Evolutionary conservation across 1,140 invertebrate species (phyloP).

Genomic region (Brachionus sp.): DNA sequence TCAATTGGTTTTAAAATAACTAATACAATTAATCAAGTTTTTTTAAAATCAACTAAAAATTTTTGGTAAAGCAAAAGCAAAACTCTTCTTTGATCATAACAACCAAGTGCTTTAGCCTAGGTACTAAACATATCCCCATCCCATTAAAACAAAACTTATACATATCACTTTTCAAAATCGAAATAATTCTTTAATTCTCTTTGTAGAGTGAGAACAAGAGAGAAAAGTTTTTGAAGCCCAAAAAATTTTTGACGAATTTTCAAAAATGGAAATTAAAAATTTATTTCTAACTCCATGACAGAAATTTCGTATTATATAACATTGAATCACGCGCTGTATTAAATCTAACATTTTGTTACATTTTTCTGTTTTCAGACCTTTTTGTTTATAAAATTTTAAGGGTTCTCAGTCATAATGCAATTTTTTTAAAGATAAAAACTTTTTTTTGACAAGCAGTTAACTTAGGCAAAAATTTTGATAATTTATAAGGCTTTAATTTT

Average conservation of each 20-base stretch:
- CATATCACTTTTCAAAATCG: conserved; percentile 8
- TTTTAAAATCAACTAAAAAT: neutral
- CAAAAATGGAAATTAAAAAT: neutral
- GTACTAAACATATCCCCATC: neutral
- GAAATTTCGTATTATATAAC: neutral
- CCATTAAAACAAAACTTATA: neutral
- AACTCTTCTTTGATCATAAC: neutral
- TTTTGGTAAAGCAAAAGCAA: neutral
- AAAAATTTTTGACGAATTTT: neutral
- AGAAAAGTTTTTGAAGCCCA: neutral
- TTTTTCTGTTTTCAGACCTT: conserved; percentile 1
- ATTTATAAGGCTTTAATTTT: neutral
- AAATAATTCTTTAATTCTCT: neutral
- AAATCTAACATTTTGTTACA: neutral
- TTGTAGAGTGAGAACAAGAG: neutral
- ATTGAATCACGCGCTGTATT: neutral
- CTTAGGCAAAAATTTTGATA: neutral
- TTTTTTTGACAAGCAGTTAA: neutral
- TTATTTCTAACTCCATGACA: neutral
- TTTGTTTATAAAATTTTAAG: neutral
- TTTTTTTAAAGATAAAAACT: neutral
- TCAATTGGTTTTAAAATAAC: neutral
- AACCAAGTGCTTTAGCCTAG: neutral
- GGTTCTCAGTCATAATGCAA: neutral
- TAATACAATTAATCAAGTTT: conserved; percentile 5